Base-by-base conservation (phyloP, 2,113 vertebrate genomes). In the Salvelinus fontinalis region DNA sequence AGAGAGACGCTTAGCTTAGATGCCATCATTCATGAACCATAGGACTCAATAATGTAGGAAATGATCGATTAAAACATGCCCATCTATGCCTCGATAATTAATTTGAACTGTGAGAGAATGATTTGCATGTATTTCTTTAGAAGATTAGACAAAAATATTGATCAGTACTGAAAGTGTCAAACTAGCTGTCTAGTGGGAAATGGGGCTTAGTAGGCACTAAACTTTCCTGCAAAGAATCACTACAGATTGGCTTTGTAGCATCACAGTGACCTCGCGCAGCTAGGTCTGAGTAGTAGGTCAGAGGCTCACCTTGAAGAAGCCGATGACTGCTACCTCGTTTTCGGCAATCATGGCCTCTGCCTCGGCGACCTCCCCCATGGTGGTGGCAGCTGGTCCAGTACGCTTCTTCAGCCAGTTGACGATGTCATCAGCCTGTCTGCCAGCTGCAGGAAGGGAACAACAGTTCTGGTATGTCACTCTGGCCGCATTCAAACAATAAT, bases 331-430 rank as follows among this genome's bases (percentile, higher is more conserved):
- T 75, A 99, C 98, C 59, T 99, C 97, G 0, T 82, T 95, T 87
- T 96, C 94, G 0, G 95, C 95, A 64, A 98, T 92, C 26, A 99
- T 66, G 0, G 93, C 79, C 76, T 96, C 95, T 0, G 95, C 94
- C 1, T 94, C 92, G 0, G 92, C 86, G 20, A 88, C 84, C 0
- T 95, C 95, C 0, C 69, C 1, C 85, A 99, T 81, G 0, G 90
- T 85, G 8, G 91, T 62, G 0, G 97, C 97, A 0, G 97, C 94
- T 0, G 97, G 97, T 13, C 98, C 97, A 0, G 97, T 99, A 80
- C 97, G 95, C 75, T 99, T 99, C 93, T 95, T 98, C 88, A 99
- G 87, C 98, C 98, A 99, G 89, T 77, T 95, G 76, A 99, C 91
- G 0, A 99, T 96, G 76, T 99, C 97, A 0, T 97, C 97, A 0